Base-by-base conservation (phyloP, 2,888 invertebrate genomes). In the Choristoneura rosaceana region DNA sequence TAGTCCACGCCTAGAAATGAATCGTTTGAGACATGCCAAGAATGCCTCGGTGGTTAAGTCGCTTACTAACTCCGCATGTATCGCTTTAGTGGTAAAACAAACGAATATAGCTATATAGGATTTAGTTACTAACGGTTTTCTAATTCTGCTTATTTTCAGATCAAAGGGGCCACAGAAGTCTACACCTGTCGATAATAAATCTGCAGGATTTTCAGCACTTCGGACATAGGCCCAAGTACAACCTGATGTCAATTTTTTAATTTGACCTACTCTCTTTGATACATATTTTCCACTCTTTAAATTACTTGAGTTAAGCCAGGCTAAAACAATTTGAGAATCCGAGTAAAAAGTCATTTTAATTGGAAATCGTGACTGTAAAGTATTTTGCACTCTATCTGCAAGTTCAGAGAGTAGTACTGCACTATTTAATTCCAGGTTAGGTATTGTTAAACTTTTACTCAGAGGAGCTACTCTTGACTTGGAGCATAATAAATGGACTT, bases 311-410 rank as follows among this genome's bases (percentile, higher is more conserved):
- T n/a, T 34, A 4, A 70, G 4, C 70, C 70, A 70, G 9, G 63
- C 45, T 38, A 70, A n/a, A 10, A 64, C 70, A 45, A 70, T 64
- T 45, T 70, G 70, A 10, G 70, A 70, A 58, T 70, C 70, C 7
- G n/a, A 17, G 60, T 34, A 60, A 38, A 68, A 43, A 59, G 47
- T 25, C 8, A 61, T 34, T 25, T 63, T 47, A 14, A 25, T 25
- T 14, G 25, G 41, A 25, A 63, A 25, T 43, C 41, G 15, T 63
- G 14, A 7, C 12, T 33, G 2, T 47, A 33, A 25, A 14, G 12
- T 33, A 9, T 47, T 63, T 12, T 14, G 3, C 2, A 63, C 60
- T 61, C 60, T 61, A 61, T 17, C 7, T 15, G 60, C 38, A 15
- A 41, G 60, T 4, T 61, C 15, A 3, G 60, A 38, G 3, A 61